Conservation (phyloP, 2,888 invertebrate genomes). For the Agrochola lychnidis region DNA sequence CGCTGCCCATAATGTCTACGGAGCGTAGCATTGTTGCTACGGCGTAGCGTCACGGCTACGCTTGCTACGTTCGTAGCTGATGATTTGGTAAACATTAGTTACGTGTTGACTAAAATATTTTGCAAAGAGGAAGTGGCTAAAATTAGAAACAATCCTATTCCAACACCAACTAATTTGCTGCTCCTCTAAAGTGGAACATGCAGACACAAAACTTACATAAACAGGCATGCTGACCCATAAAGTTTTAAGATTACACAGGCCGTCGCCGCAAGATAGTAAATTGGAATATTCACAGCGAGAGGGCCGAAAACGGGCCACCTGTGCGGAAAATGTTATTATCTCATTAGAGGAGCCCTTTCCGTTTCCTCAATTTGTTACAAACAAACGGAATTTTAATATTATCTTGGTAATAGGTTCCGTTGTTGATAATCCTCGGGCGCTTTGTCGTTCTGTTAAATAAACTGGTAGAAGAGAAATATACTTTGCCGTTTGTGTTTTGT, state of each 20-base stretch:
- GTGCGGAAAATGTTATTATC: constrained; percentile 84
- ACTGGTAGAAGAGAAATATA: constrained; percentile 51
- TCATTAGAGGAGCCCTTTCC: constrained; percentile 83
- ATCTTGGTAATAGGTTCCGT: constrained; percentile 71
- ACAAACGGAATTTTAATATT: constrained; percentile 85
- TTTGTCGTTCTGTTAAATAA: constrained; percentile 71
- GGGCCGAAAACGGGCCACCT: constrained; percentile 73
- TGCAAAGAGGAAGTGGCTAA: not conserved
- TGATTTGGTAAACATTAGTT: not conserved
- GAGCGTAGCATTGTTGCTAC: constrained; percentile 17
- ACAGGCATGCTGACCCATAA: constrained; percentile 67
- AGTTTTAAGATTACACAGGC: constrained; percentile 66
- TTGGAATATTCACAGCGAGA: constrained; percentile 66
- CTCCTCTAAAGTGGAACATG: constrained; percentile 17
- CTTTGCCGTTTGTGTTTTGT: constrained; percentile 57
- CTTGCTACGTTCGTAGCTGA: constrained; percentile 23
- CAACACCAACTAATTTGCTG: constrained; percentile 36
- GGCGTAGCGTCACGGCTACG: constrained; percentile 30
- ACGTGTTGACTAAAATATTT: not conserved
- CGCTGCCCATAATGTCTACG: not conserved
- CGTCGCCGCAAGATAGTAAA: constrained; percentile 67
- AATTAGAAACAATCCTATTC: constrained; percentile 13
- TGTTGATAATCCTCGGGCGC: constrained; percentile 74
- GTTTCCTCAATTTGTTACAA: constrained; percentile 81
- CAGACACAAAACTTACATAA: constrained; percentile 57